Evolutionary conservation across 1,140 invertebrate species (phyloP), one percentile per base, ranked within the genome.

Genomic region (Acyrthosiphon pisum): DNA sequence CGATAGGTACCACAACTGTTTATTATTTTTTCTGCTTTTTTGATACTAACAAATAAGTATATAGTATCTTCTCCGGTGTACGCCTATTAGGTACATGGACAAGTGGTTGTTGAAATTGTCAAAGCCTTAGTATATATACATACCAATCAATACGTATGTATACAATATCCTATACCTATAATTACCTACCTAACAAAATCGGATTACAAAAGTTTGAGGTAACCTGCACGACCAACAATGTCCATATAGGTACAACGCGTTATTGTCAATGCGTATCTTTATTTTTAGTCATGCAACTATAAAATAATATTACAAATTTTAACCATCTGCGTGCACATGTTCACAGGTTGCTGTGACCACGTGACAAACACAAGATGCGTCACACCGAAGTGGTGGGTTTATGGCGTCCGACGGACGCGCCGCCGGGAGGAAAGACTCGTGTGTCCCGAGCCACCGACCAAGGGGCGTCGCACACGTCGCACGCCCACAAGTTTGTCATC

Each of bases 331-430:
- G 87, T 53, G 8, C 35, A 35, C 3, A 22, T 88, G 20, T 83
- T 41, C 11, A 35, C 76, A 92, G 91, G 23, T 84, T 37, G 7
- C 23, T 20, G 46, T n/a, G n/a, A 83, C 53, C 86, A 90, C 68
- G 56, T 83, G 88, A 81, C 68, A 1, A 41, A 68, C 93, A 60
- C 76, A 60, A 91, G 26, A 94, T 93, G 93, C 95, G 95, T 94
- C 95, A 95, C 95, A 95, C 95, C 94, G 95, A 95, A 93, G 95
- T 95, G 90, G 95, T 95, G 94, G 95, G 95, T 95, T 94, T 95
- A 95, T 96, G 95, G 95, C 95, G 95, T 95, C 95, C 94, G 94
- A 95, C 95, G 95, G 95, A 94, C 95, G 95, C 94, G 95, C 95
- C 94, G 95, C 95, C 95, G 94, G 95, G 95, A 95, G 95, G 94